A percentile compares a stretch with the other conserved stretches of the same genome.
Evolutionary conservation across 2,888 invertebrate species (phyloP).

Genomic region (Meliscaeva auricollis): DNA sequence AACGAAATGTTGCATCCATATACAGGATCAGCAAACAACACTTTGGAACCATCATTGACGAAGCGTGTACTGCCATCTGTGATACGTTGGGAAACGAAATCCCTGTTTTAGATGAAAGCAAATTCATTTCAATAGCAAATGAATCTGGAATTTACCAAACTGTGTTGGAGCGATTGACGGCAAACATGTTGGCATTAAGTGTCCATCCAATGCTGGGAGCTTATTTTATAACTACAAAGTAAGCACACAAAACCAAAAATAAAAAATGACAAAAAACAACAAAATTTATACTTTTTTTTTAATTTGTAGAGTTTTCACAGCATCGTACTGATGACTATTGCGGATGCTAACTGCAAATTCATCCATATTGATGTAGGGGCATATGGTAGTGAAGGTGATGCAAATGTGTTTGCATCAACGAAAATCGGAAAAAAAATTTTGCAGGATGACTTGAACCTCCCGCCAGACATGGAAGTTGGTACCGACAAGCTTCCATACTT

Average conservation of each 20-base stretch:
- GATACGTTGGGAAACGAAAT: neutral
- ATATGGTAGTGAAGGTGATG: no score
- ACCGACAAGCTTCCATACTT: neutral
- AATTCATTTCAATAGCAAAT: neutral
- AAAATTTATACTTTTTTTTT: neutral
- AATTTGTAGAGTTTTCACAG: slow-evolving; percentile 9
- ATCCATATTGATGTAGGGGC: no score
- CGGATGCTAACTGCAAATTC: no score
- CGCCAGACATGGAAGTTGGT: neutral
- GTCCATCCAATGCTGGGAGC: slow-evolving; percentile 3
- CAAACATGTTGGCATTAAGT: slow-evolving; percentile 12
- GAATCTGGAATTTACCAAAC: neutral
- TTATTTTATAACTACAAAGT: slow-evolving; percentile 23
- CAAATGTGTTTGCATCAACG: no score
- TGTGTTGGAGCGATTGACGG: neutral
- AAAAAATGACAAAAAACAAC: neutral
- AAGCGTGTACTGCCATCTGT: neutral
- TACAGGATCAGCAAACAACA: slow-evolving; percentile 6
- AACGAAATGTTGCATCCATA: neutral
- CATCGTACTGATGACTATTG: slow-evolving; percentile 1
- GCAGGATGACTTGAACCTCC: neutral
- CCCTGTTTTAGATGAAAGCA: neutral
- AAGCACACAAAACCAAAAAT: neutral
- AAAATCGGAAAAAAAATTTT: no score
- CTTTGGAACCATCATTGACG: neutral